Evolutionary conservation across 2,888 invertebrate genomes (phyloP).

Genomic region (Andrena hattorfiana): DNA sequence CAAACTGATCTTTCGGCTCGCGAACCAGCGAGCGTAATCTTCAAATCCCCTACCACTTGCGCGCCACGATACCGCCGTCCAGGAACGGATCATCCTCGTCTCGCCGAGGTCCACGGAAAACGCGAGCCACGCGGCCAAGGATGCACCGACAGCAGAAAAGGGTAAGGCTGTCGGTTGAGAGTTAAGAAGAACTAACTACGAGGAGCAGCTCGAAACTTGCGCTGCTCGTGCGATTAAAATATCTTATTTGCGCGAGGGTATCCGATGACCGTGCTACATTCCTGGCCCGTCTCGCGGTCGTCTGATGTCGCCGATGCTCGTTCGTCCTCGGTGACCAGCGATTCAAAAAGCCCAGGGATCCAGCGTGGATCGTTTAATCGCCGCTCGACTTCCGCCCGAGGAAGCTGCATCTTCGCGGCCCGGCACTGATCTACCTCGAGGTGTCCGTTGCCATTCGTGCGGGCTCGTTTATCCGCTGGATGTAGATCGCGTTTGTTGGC

Average conservation of each 20-base stretch:
- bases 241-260: not conserved
- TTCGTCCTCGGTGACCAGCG: conserved; percentile 29
- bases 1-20: conserved; percentile 75
- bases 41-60: conserved; percentile 76
- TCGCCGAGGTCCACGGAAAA: not conserved
- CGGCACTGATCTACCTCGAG: conserved; percentile 45
- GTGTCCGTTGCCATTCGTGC: conserved; percentile 61
- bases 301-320: conserved; percentile 45
- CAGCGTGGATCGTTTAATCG: conserved; percentile 40
- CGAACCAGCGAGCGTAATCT: conserved; percentile 76
- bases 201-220: too few relatives aligned
- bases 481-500: not conserved
- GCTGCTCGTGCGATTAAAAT: too few relatives aligned
- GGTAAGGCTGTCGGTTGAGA: too few relatives aligned
- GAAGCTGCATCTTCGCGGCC: not conserved
- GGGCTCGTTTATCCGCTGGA: conserved; percentile 1
- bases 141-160: too few relatives aligned
- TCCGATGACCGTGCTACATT: not conserved
- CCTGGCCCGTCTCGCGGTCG: conserved; percentile 17
- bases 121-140: too few relatives aligned
- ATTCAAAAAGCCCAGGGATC: conserved; percentile 46
- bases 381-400: conserved; percentile 45
- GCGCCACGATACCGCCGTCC: conserved; percentile 60
- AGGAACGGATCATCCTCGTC: conserved; percentile 48
- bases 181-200: too few relatives aligned